Base-by-base conservation (phyloP, 2,113 vertebrate species). In the Leptobrachium ailaonicum region DNA sequence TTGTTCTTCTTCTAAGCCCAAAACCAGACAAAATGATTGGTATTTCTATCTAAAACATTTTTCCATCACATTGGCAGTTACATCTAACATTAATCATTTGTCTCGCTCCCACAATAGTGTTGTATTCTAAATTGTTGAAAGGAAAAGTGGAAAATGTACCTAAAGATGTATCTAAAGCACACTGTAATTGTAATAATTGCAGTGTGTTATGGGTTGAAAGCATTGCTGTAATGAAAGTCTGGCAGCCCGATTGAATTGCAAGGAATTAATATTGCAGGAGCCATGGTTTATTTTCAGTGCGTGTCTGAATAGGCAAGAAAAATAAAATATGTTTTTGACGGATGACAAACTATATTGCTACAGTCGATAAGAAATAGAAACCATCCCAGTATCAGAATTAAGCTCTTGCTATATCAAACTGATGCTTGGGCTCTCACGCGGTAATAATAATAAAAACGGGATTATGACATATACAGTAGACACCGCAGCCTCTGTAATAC, bases 171-270 rank as follows among this genome's bases (percentile, higher is more conserved):
- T 66, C 10, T 66, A 66, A 70, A 70, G 20, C 44, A 70, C 45
- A 70, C 68, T 70, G 68, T 74, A 74, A 74, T 74, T 62, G 41
- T 58, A 56, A 58, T 62, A 62, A 74, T 60, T 74, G 56, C 56
- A 14, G 72, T 12, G 8, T 74, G 56, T 74, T 60, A 60, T 60
- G 54, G 41, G 45, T 54, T 74, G 10, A 10, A 44, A 58, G 54
- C 56, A 60, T 60, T 74, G 40, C 14, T 58, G 11, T 74, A 60
- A 74, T 74, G 56, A 44, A 62, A 62, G 58, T 62, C 56, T 54
- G 41, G 53, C 7, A 53, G 43, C 6, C 45, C 32, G 6, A 53
- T 53, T 53, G 13, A 71, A 66, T 66, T 44, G 68, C 11, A 74
- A 44, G 13, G 13, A 42, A 70, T 70, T 70, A 50, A 70, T 70